Evolutionary conservation across 2,113 vertebrate species (phyloP).

Genomic region (Leptodactylus fuscus): DNA sequence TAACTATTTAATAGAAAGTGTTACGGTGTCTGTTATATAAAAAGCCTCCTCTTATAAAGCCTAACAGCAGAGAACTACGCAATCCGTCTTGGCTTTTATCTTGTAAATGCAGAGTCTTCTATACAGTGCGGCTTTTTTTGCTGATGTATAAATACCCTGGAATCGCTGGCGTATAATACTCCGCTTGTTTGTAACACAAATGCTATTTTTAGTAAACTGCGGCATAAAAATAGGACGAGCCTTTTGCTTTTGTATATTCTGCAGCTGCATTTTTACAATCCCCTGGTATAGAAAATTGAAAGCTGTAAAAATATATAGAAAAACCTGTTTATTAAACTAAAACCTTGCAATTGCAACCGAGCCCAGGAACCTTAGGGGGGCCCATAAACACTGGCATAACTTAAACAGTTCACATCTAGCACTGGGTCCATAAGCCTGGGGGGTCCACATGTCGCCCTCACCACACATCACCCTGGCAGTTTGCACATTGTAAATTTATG

Average conservation of each 20-base stretch:
- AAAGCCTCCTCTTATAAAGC: not conserved
- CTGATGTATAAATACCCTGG: not conserved
- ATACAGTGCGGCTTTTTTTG: not conserved
- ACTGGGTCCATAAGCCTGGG: too few relatives aligned
- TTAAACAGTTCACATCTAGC: too few relatives aligned
- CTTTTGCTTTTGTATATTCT: not conserved
- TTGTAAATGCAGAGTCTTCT: not conserved
- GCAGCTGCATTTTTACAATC: not conserved
- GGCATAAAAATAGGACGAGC: constrained; percentile 22
- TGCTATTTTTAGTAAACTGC: constrained; percentile 27
- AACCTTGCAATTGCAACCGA: too few relatives aligned
- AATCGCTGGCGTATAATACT: not conserved
- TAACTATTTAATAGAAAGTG: constrained; percentile 42
- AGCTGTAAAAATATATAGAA: too few relatives aligned
- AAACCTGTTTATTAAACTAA: too few relatives aligned
- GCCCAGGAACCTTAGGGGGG: too few relatives aligned
- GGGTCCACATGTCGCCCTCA: too few relatives aligned
- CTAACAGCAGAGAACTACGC: not conserved
- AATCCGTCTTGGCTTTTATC: constrained; percentile 31
- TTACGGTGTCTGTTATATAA: constrained; percentile 24
- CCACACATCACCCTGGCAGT: too few relatives aligned
- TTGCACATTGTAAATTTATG: too few relatives aligned
- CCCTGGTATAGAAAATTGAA: not conserved
- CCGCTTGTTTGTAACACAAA: not conserved
- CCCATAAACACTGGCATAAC: too few relatives aligned